Evolutionary conservation across 37 sponge, comb jelly and placozoan species (phyloP), one percentile per base, ranked within the genome.

Genomic region (Theonella swinhoei): DNA sequence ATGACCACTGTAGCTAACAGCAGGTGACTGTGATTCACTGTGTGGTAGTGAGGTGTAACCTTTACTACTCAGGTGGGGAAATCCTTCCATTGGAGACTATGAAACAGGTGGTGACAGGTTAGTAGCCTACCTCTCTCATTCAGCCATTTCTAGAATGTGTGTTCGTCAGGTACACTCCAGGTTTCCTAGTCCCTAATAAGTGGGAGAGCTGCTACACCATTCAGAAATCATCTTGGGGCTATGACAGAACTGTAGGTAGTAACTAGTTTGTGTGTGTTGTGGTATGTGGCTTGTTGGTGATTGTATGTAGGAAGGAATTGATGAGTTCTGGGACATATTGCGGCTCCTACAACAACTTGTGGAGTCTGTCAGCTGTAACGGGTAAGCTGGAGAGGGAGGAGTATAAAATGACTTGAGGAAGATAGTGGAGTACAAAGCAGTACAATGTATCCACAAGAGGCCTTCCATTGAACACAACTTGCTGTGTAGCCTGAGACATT

Each of bases 161-260:
- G 4, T 7, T 17, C 14, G 14, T 47, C 36, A 82, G 93, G 68
- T 93, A 38, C 62, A 89, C 79, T 20, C 87, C 90, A 1, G 89
- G 89, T 26, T 30, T 81, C 0, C 54, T 80, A 5, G 26, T 88
- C 0, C 77, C 83, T 0, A 42, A 86, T 73, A 93, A 89, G 77
- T 93, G 94, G 94, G 94, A 93, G 81, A 82, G 75, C 58, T 80
- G 83, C 80, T 93, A 78, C 77, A 86, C 91, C 67, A 89, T 93
- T 23, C 94, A 93, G 75, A 40, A 64, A 59, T 20, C 59, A 30
- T 89, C 91, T 9, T 93, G 90, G 90, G 94, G 94, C 38, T 93
- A 89, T 68, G 94, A 93, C 38, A 78, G 94, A 7, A 86, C 79
- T 3, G 77, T 85, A 24, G 67, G 78, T 22, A 24, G 31, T 65